phyloP scores from a whole-genome alignment of 2,797 vertebrate species.

The Scolopax rusticola region DNA sequence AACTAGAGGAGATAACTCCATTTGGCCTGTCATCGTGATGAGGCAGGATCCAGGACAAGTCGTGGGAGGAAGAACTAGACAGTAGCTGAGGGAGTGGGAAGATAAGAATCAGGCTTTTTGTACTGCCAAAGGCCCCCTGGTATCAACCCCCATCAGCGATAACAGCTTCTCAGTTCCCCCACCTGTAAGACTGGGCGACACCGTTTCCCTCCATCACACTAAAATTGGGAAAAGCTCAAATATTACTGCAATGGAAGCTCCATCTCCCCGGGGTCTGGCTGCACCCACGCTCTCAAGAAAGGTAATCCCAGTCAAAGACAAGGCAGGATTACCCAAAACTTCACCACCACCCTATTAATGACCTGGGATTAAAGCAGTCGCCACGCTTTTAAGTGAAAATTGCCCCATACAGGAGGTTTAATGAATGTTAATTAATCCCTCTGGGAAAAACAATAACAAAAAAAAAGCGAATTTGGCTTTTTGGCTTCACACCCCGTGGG shows the following conservation, averaged over 20 bases:
- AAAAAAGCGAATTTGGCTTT: not conserved
- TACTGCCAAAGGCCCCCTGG: not conserved
- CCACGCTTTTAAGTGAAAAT: not conserved
- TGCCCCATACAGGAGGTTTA: not conserved
- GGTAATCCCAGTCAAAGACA: not conserved
- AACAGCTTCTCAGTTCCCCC: not conserved
- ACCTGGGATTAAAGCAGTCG: not conserved
- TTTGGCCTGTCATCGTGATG: not conserved
- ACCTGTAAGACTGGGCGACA: not conserved
- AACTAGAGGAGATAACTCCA: not conserved
- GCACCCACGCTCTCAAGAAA: not conserved
- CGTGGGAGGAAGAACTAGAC: constrained; percentile 8
- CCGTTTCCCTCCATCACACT: not conserved
- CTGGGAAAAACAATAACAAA: not conserved
- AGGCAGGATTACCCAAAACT: not conserved
- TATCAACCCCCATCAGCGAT: not conserved
- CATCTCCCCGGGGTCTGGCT: not conserved
- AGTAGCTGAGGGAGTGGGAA: not conserved
- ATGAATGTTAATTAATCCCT: not conserved
- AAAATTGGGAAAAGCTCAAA: not conserved
- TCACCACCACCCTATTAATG: not conserved
- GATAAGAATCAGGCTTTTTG: not conserved
- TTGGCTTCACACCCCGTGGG: not conserved
- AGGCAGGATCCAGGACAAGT: not conserved
- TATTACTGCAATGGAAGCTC: not conserved